phyloP scores from a whole-genome alignment of 1,140 invertebrate genomes.

The Caerostris extrusa region DNA sequence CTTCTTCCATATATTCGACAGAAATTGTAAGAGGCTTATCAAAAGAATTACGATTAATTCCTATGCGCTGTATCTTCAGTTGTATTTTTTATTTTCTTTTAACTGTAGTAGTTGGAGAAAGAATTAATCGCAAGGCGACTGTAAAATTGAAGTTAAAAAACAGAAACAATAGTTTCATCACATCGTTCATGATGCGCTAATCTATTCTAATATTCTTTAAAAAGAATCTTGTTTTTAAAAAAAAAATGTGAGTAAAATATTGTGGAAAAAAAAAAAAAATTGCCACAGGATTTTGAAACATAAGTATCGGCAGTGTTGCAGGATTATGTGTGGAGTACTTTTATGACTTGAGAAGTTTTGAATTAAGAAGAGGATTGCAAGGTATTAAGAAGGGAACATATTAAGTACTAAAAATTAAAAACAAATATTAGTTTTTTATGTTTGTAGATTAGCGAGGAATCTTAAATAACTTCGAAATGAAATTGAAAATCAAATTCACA shows the following conservation, averaged over 20 bases:
- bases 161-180: slow-evolving; percentile 9
- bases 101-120: background rate
- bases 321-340: slow-evolving; percentile 25
- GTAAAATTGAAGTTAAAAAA: slow-evolving; percentile 7
- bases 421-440: background rate
- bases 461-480: background rate
- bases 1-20: background rate
- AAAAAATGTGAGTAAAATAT: background rate
- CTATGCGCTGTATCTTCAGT: no score
- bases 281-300: background rate
- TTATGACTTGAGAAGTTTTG: background rate
- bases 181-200: slow-evolving; percentile 13
- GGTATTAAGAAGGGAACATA: no score
- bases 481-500: no score
- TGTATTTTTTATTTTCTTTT: no score
- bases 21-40: background rate
- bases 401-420: background rate
- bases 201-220: slow-evolving; percentile 40
- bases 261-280: background rate
- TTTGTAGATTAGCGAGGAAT: background rate
- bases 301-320: slow-evolving; percentile 30
- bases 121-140: slow-evolving; percentile 6
- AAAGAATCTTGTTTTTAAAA: background rate
- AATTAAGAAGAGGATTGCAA: background rate
- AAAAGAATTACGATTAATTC: slow-evolving; percentile 34